Conservation (phyloP, 2,113 vertebrate species). For the Trogon melanurus region DNA sequence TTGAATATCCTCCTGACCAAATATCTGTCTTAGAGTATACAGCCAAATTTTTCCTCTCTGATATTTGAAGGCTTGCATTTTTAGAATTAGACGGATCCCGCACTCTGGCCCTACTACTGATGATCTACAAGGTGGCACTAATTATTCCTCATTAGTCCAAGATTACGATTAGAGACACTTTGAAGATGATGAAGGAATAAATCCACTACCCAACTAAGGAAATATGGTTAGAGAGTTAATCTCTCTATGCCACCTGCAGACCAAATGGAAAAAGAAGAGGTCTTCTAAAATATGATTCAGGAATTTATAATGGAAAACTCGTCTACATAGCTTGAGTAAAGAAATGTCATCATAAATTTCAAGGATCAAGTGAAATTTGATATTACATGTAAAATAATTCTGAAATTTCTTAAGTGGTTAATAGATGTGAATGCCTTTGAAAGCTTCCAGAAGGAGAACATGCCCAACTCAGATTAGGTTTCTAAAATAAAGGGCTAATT, state of each 20-base stretch:
- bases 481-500: neutral
- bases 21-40: neutral
- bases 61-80: neutral
- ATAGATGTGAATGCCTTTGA: neutral
- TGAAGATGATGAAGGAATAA: neutral
- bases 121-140: neutral
- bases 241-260: neutral
- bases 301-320: neutral
- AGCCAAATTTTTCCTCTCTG: neutral
- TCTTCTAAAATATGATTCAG: neutral
- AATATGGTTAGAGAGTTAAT: neutral
- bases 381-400: neutral
- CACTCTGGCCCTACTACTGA: rapidly evolving
- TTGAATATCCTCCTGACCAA: neutral
- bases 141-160: neutral
- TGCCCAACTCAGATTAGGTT: neutral
- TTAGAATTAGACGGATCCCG: neutral
- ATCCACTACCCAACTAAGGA: neutral
- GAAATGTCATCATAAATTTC: neutral
- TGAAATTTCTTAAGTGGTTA: neutral
- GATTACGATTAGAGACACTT: neutral
- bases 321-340: neutral
- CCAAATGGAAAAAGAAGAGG: neutral
- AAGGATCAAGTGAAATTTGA: neutral
- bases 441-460: neutral